Base-by-base conservation (phyloP, 2,888 invertebrate genomes). In the Lamellibrachia satsuma region DNA sequence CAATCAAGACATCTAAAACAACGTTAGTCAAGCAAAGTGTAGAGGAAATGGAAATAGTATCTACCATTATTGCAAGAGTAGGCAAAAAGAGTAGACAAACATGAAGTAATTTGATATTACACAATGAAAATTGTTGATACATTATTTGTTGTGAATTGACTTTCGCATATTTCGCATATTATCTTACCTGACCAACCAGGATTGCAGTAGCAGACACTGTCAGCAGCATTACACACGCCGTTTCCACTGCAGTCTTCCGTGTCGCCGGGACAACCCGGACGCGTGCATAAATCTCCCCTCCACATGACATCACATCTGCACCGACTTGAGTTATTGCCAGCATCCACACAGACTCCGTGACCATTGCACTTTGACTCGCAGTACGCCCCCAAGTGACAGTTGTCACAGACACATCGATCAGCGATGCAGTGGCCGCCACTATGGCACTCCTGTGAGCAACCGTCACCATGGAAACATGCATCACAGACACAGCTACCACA, bases 161-260 rank as follows among this genome's bases (percentile, higher is more conserved):
- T 39, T 39, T 39, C 39, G 39, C 39, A 8, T 55, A 8, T 9
- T 1, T 55, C 9, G 55, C 9, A 7, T 55, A 9, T 11, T 75
- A n/a, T 15, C 93, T 91, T 93, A 95, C 95, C 95, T 94, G 92
- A 93, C 95, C 95, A 95, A 52, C 95, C 95, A 90, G 95, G 94
- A 57, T 94, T 91, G 93, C 95, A 95, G 94, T 93, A 94, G 93
- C 95, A 95, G 3, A 92, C 90, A 8, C 94, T 94, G 75, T 75
- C 75, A 75, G 75, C 75, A 9, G 95, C 94, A 91, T 95, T 95
- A 92, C 95, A 95, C 11, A 94, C 91, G 9, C 95, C 95, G 92
- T 95, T 94, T 55, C 95, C 95, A 91, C 94, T 94, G 92, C 95
- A 95, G 22, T 94, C 92, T 92, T 55, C 8, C 27, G 52, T 39